phyloP scores from a whole-genome alignment of 1,140 invertebrate species.

The Ruditapes philippinarum region DNA sequence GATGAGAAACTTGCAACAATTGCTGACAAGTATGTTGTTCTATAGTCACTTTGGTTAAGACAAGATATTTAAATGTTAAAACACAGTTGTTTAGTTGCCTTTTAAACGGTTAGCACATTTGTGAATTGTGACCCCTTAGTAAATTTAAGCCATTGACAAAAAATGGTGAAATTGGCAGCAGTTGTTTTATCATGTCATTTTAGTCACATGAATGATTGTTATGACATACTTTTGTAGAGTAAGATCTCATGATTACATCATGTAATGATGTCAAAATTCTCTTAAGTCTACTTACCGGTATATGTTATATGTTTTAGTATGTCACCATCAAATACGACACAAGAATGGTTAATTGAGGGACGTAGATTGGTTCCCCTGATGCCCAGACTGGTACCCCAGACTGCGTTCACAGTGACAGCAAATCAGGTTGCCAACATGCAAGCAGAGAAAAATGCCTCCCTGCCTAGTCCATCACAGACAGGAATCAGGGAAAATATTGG shows the following conservation, averaged over 20 bases:
- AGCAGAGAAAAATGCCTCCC: conserved; percentile 82
- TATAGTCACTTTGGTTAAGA: too few species aligned
- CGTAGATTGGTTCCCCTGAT: conserved; percentile 93
- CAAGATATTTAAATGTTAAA: too few species aligned
- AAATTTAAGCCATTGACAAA: too few species aligned
- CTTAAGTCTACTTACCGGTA: conserved; percentile 21
- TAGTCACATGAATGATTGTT: too few species aligned
- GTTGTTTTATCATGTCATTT: too few species aligned
- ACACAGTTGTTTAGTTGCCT: too few species aligned
- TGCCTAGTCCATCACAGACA: conserved; percentile 82
- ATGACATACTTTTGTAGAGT: not conserved
- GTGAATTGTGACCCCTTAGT: too few species aligned
- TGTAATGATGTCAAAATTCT: not conserved
- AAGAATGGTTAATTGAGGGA: conserved; percentile 95
- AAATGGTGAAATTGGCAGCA: too few species aligned
- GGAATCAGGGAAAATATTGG: conserved; percentile 78
- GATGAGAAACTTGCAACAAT: conserved; percentile 96
- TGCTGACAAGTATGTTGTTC: conserved; percentile 95
- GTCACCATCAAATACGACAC: conserved; percentile 92
- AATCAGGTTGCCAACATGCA: conserved; percentile 89
- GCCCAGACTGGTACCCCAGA: conserved; percentile 93
- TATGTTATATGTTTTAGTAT: conserved; percentile 92
- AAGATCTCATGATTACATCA: not conserved
- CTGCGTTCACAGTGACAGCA: conserved; percentile 94
- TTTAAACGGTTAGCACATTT: too few species aligned